Base-by-base conservation (phyloP, 2,797 vertebrate genomes). In the Falco concolor region DNA sequence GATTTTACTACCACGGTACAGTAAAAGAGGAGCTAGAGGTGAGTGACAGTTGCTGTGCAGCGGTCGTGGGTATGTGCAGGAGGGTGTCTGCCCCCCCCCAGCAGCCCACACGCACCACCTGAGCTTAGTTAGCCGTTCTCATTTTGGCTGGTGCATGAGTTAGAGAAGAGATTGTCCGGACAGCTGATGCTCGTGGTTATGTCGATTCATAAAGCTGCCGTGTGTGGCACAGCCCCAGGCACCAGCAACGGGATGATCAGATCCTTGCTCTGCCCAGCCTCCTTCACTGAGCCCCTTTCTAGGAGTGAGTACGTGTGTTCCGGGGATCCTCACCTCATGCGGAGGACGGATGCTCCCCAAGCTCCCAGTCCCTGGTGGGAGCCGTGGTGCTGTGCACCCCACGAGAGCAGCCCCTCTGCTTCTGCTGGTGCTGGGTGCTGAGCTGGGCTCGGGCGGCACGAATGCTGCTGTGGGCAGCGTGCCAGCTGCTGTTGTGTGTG, bases 1-100 rank as follows among this genome's bases (percentile, higher is more conserved):
- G 98, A 10, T 97, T 98, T 91, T 99, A 98, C 95, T 98, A 99
- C 86, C 57, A 2, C 53, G 98, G 98, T 30, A 98, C 97, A 65
- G 95, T 99, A 49, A 98, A 98, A 91, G 94, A 98, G 42, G 97
- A 98, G 96, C 75, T 98, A 38, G 97, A 98, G 98, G 98, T 96
- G 93, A 98, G 97, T 95, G 53, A 18, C 20, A 19, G 40, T 16
- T 64, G 40, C 56, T 57, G 34, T 69, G 63, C 2, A 1, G 24
- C 50, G 25, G 15, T 8, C 0, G 1, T 12, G 42, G 27, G 16
- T 12, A 2, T 30, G 20, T 20, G 30, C 28, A 11, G 32, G 0
- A 36, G 36, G 42, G 23, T 36, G 78, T 54, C 40, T 13, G 2
- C 38, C 38, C 38, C 10, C 36, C 40, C 24, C 32, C 40, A 65